Percentiles rank a stretch among this genome's conserved stretches.
phyloP scores from a whole-genome alignment of 2,797 vertebrate species.

The Ceyx erithaca region DNA sequence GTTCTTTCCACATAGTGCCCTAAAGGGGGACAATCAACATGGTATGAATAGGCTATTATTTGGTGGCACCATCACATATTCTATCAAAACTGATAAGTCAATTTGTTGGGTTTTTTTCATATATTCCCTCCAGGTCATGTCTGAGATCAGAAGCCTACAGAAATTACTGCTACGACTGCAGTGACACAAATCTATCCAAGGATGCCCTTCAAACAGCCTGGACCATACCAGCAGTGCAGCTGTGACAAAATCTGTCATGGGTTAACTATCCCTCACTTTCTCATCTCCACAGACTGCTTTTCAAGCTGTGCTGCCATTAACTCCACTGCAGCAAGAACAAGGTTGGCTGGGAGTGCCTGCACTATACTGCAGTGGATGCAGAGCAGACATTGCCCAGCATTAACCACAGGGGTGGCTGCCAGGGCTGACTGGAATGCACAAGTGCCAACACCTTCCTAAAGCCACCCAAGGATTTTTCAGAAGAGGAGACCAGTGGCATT shows the following conservation, averaged over 20 bases:
- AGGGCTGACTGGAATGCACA: accelerated
- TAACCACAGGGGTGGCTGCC: not conserved
- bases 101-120: not conserved
- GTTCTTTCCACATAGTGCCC: not conserved
- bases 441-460: not conserved
- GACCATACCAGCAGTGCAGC: not conserved
- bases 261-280: not conserved
- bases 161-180: not conserved
- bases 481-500: not conserved
- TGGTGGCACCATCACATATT: not conserved
- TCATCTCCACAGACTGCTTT: not conserved
- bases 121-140: not conserved
- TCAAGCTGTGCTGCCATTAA: not conserved
- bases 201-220: not conserved
- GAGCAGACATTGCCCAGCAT: not conserved
- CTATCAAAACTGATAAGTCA: not conserved
- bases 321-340: not conserved
- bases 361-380: accelerated
- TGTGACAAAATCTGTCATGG: not conserved
- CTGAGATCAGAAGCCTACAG: not conserved
- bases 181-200: not conserved
- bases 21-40: not conserved
- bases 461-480: not conserved
- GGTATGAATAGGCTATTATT: not conserved
- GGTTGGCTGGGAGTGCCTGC: not conserved